Evolutionary conservation across 2,797 vertebrate species (phyloP).

Genomic region (Clarias laeviceps): DNA sequence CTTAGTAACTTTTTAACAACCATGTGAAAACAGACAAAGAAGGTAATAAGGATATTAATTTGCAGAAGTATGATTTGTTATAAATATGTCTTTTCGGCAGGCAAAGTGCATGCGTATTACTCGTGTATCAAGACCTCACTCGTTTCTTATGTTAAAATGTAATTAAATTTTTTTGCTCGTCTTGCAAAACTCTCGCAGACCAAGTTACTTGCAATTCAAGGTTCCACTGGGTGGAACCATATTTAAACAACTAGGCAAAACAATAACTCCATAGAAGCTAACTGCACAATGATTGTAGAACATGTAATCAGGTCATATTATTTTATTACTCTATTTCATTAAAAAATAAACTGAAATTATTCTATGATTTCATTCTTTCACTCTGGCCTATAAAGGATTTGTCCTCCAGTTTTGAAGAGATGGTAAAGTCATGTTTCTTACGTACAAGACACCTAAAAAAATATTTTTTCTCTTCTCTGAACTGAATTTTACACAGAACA

Average conservation of each 20-base stretch:
- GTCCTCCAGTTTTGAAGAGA: constrained; percentile 89
- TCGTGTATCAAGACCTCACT: no score
- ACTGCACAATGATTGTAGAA: neutral
- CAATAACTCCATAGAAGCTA: neutral
- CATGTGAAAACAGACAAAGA: no score
- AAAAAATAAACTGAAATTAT: neutral
- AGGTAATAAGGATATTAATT: no score
- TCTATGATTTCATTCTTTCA: neutral
- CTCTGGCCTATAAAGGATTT: constrained; percentile 87
- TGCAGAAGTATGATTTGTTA: no score
- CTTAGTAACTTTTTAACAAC: no score
- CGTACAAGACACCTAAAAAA: constrained; percentile 78
- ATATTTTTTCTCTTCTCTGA: neutral
- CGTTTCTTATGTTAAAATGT: no score
- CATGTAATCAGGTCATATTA: neutral
- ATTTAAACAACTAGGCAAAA: neutral
- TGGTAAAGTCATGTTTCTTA: constrained; percentile 97
- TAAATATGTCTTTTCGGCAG: no score
- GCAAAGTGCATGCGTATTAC: no score
- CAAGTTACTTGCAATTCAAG: no score
- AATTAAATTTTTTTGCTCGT: no score
- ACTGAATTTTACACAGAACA: neutral
- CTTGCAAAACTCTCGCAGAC: no score
- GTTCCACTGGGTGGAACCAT: no score
- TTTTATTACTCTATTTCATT: neutral